Evolutionary conservation across 2,113 vertebrate genomes (phyloP).

Genomic region (Conger conger): DNA sequence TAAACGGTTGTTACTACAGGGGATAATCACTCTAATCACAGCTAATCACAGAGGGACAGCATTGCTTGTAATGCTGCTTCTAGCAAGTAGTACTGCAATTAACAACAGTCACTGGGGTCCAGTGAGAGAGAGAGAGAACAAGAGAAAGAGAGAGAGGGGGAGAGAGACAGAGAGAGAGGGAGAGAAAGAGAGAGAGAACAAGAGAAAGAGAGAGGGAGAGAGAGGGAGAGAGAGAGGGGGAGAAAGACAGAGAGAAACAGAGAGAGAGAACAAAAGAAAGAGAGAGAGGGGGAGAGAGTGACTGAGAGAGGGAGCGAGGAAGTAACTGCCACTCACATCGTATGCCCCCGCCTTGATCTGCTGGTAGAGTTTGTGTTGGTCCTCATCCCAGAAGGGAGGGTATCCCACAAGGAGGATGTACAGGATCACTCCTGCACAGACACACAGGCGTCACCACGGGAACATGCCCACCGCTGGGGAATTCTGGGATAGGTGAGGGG

Average conservation of each 20-base stretch:
- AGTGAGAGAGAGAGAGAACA: not conserved
- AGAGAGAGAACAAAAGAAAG: too few species aligned
- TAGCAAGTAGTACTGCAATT: not conserved
- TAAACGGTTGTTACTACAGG: not conserved
- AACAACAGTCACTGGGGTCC: not conserved
- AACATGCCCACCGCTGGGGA: not conserved
- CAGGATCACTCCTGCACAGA: constrained; percentile 89
- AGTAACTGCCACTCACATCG: constrained; percentile 77
- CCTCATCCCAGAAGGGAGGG: constrained; percentile 98
- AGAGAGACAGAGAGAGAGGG: too few species aligned
- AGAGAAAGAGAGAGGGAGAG: too few species aligned
- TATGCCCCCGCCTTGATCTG: constrained; percentile 99
- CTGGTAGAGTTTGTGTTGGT: constrained; percentile 99
- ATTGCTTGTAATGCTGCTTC: not conserved
- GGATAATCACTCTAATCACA: not conserved
- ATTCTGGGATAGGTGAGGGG: not conserved
- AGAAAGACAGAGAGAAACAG: too few species aligned
- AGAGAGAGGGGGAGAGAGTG: not conserved
- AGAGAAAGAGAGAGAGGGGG: too few species aligned
- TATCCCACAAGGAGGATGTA: constrained; percentile 98
- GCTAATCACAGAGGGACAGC: not conserved
- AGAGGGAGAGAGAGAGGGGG: too few species aligned
- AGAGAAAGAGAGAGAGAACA: too few species aligned
- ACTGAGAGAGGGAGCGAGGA: not conserved
- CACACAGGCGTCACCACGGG: constrained; percentile 34